These are phyloP conservation scores for Tenrec ecaudatus DNA, from an alignment of 2,113 vertebrate species.

Conservation along the genomic window DNA sequence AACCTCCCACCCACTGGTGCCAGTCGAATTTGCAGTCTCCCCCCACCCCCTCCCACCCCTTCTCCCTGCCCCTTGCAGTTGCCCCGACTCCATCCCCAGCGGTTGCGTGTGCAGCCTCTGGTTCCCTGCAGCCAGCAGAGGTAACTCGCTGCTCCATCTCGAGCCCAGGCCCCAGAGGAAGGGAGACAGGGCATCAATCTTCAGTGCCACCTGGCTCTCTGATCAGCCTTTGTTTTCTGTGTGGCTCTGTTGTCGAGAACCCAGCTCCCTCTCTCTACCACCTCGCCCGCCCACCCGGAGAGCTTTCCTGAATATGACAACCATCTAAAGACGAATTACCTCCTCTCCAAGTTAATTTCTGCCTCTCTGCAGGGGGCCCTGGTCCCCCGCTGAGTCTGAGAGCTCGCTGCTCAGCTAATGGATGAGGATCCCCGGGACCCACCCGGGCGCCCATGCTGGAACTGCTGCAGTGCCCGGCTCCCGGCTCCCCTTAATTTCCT, in stretches of 20 bases:
- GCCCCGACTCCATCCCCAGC: background rate
- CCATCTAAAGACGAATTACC: constrained; percentile 84
- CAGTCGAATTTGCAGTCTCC: background rate
- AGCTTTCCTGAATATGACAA: constrained; percentile 80
- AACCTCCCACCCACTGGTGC: background rate
- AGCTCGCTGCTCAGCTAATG: constrained; percentile 83
- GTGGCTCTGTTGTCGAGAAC: background rate
- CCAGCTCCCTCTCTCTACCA: constrained; percentile 2
- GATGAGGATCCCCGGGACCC: constrained; percentile 80
- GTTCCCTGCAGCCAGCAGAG: background rate
- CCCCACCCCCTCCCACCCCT: background rate
- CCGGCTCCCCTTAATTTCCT: constrained; percentile 80
- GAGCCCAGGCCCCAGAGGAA: constrained; percentile 54
- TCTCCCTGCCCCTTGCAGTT: background rate
- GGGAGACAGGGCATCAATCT: constrained; percentile 6
- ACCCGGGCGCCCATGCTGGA: constrained; percentile 72
- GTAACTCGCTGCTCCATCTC: background rate
- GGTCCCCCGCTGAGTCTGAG: constrained; percentile 82
- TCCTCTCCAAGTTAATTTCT: constrained; percentile 84
- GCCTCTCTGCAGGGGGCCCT: constrained; percentile 80
- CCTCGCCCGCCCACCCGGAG: constrained; percentile 58
- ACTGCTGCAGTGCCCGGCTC: constrained; percentile 75
- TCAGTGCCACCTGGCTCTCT: constrained; percentile 77
- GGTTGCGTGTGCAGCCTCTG: background rate
- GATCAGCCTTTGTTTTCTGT: constrained; percentile 50